Evolutionary conservation across 2,888 invertebrate genomes (phyloP).

Genomic region (Dromius quadrimaculatus): DNA sequence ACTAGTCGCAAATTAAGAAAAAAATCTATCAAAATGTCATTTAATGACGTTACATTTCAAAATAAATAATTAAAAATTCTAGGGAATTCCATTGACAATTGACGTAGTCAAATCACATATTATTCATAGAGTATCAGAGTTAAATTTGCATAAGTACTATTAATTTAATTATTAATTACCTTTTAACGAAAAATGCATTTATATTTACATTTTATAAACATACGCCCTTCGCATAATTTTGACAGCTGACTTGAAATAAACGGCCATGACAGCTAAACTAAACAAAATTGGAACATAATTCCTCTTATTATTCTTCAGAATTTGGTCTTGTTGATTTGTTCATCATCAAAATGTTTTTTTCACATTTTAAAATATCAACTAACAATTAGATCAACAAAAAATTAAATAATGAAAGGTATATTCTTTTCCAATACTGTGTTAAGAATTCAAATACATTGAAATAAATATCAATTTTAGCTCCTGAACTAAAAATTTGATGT

Average conservation of each 20-base stretch:
- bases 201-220: conserved; percentile 53
- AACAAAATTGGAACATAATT: conserved; percentile 34
- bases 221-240: conserved; percentile 53
- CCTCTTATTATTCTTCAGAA: conserved; percentile 36
- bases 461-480: too few relatives aligned
- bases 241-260: conserved; percentile 50
- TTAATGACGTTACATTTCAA: conserved; percentile 32
- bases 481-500: too few relatives aligned
- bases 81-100: conserved; percentile 20
- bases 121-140: background rate
- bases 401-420: too few relatives aligned
- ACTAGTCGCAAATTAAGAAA: background rate
- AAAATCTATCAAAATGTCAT: conserved; percentile 2
- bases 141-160: background rate
- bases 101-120: background rate
- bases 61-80: conserved; percentile 36
- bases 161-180: conserved; percentile 23
- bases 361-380: too few relatives aligned
- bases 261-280: conserved; percentile 51
- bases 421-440: too few relatives aligned
- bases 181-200: conserved; percentile 21
- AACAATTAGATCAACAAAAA: too few relatives aligned
- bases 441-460: too few relatives aligned
- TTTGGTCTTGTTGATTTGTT: too few relatives aligned
- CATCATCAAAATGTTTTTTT: too few relatives aligned